These are phyloP conservation scores for Achroia grisella DNA, from an alignment of 1,140 invertebrate species.

Conservation along the genomic window DNA sequence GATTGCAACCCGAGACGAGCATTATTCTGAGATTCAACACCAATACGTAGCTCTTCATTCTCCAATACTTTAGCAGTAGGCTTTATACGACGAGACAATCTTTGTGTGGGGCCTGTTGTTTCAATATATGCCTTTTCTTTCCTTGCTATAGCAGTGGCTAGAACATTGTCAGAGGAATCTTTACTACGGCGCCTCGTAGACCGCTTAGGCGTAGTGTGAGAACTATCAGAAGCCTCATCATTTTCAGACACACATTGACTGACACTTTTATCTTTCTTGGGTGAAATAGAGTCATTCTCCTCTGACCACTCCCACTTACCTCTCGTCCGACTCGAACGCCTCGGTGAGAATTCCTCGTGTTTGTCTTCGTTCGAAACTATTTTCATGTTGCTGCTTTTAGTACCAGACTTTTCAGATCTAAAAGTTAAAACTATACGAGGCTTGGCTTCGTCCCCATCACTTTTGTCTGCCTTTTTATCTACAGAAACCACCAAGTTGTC, in stretches of 20 bases:
- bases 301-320: constrained; percentile 55
- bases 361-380: constrained; percentile 67
- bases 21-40: constrained; percentile 74
- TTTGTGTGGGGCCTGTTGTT: constrained; percentile 28
- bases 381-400: constrained; percentile 65
- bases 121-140: constrained; percentile 75
- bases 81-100: constrained; percentile 71
- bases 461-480: constrained; percentile 36
- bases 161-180: constrained; percentile 67
- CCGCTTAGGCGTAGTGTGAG: constrained; percentile 47
- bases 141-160: constrained; percentile 74
- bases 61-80: constrained; percentile 74
- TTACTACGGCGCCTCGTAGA: constrained; percentile 67
- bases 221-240: constrained; percentile 51
- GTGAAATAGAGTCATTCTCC: constrained; percentile 33
- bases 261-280: constrained; percentile 35
- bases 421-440: constrained; percentile 70
- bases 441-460: constrained; percentile 51
- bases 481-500: constrained; percentile 32
- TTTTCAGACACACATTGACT: constrained; percentile 51
- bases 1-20: constrained; percentile 48
- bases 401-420: constrained; percentile 66
- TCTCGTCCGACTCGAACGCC: constrained; percentile 41
- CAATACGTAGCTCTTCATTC: constrained; percentile 74
- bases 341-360: constrained; percentile 49